Conservation (phyloP, 2,113 vertebrate species). For the Columbina picui region DNA sequence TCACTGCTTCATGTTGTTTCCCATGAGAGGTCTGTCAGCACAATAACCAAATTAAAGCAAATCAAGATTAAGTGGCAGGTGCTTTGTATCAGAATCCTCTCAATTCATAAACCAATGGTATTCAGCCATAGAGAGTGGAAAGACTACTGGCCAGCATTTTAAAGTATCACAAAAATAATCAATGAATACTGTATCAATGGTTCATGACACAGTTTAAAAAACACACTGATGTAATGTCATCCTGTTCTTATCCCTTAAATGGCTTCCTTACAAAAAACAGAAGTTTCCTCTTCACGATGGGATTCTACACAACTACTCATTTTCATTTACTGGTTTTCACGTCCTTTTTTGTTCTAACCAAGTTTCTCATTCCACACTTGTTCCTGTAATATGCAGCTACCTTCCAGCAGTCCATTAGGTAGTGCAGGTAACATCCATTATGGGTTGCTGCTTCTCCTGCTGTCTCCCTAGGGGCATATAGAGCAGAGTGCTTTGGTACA, state of each 20-base stretch:
- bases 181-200: accelerated
- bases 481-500: background rate
- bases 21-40: background rate
- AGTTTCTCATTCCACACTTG: background rate
- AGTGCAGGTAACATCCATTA: background rate
- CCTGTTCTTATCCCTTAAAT: background rate
- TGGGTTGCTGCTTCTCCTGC: background rate
- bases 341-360: background rate
- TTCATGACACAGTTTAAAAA: background rate
- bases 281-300: background rate
- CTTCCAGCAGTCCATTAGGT: background rate
- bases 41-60: background rate
- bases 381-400: background rate
- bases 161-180: background rate
- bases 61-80: background rate
- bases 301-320: background rate
- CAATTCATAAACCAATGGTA: background rate
- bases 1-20: background rate
- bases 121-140: background rate
- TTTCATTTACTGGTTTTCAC: background rate
- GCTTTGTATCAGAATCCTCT: background rate
- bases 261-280: background rate
- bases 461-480: background rate
- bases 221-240: background rate
- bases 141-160: background rate